Percentiles rank a stretch among this genome's conserved stretches.
phyloP scores from a whole-genome alignment of 2,888 invertebrate genomes.

The Stenichneumon culpator region DNA sequence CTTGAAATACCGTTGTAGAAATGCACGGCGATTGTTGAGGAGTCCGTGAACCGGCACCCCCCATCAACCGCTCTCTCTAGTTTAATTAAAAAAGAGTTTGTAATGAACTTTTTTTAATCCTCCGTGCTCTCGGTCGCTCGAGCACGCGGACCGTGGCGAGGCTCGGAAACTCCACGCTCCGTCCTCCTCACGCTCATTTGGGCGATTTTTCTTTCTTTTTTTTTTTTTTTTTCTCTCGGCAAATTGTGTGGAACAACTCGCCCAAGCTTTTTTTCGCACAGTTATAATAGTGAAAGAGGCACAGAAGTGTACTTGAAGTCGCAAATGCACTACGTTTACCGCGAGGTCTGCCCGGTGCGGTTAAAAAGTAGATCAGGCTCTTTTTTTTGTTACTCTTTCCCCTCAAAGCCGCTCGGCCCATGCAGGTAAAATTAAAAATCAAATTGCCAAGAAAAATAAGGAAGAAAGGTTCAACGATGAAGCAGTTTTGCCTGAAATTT shows the following conservation, averaged over 20 bases:
- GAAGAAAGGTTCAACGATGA: neutral
- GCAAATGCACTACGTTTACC: constrained; percentile 10
- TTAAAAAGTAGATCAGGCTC: constrained; percentile 6
- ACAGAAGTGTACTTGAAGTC: constrained; percentile 15
- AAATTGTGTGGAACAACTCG: constrained; percentile 36
- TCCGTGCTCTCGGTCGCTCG: constrained; percentile 12
- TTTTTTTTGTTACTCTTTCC: neutral
- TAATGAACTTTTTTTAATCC: constrained; percentile 44
- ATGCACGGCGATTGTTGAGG: constrained; percentile 28
- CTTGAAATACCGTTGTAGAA: constrained; percentile 23
- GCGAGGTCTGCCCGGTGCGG: neutral
- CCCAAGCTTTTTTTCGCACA: neutral
- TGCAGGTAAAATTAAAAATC: neutral
- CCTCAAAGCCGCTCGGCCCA: neutral
- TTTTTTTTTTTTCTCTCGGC: neutral
- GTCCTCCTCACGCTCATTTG: neutral
- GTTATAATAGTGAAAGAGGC: neutral
- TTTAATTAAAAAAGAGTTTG: constrained; percentile 57
- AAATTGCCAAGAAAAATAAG: neutral
- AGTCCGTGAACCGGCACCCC: neutral
- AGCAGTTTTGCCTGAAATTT: neutral
- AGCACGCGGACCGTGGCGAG: constrained; percentile 13
- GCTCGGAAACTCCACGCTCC: constrained; percentile 6
- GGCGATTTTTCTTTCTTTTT: neutral
- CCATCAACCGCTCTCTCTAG: constrained; percentile 22